A percentile compares a stretch with the other conserved stretches of the same genome.
These are phyloP conservation scores for Monochamus saltuarius DNA, from an alignment of 1,140 invertebrate genomes.

Conservation along the genomic window DNA sequence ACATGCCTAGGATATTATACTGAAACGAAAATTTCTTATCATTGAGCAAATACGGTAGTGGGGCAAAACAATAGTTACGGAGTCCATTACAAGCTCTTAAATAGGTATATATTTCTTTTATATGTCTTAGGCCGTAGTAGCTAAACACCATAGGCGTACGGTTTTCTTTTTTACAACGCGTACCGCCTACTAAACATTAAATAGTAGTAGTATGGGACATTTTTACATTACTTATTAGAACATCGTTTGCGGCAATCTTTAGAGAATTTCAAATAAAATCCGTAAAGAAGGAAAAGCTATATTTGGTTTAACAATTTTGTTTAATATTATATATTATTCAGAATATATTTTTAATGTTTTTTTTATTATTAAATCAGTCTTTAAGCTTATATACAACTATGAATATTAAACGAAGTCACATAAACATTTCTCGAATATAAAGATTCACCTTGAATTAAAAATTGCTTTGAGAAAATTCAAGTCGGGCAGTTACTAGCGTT, in stretches of 20 bases:
- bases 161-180: constrained; percentile 5
- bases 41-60: neutral
- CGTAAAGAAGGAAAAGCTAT: neutral
- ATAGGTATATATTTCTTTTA: neutral
- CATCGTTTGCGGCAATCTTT: neutral
- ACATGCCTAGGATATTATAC: neutral
- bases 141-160: constrained; percentile 3
- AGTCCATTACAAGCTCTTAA: neutral
- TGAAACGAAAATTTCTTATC: neutral
- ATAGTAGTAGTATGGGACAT: constrained; percentile 10
- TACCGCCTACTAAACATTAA: constrained; percentile 9
- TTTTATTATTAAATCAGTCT: constrained; percentile 24
- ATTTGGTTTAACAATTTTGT: constrained; percentile 11
- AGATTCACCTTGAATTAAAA: too few species aligned
- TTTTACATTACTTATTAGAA: constrained; percentile 9
- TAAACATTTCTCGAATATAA: constrained; percentile 1
- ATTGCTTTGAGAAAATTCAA: too few species aligned
- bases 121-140: constrained; percentile 1
- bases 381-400: constrained; percentile 18
- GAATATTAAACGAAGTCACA: neutral
- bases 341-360: neutral
- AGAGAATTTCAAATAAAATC: neutral
- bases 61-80: neutral
- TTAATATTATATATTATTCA: constrained; percentile 3
- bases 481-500: too few species aligned